phyloP scores from a whole-genome alignment of 2,888 invertebrate genomes.

The Mycogona germanica region DNA sequence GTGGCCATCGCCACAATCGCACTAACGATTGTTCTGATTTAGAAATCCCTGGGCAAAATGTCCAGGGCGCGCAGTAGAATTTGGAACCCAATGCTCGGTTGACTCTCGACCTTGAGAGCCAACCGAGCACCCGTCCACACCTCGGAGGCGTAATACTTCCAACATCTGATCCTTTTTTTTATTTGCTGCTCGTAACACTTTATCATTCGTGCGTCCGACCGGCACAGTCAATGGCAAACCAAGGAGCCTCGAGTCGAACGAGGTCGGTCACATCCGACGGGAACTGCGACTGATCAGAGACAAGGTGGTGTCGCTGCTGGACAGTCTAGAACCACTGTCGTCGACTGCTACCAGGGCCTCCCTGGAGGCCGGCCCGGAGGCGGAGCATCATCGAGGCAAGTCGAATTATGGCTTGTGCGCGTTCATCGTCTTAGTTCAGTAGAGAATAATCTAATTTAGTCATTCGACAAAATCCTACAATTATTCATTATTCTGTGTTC shows the following conservation, averaged over 20 bases:
- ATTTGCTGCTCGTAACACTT: no score
- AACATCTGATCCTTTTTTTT: neutral
- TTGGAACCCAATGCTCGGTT: no score
- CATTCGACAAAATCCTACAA: no score
- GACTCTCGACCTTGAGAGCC: no score
- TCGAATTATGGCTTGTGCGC: no score
- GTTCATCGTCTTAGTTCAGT: no score
- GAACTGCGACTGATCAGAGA: slow-evolving; percentile 44
- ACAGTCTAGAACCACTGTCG: slow-evolving; percentile 42
- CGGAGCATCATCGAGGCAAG: neutral
- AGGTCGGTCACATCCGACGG: slow-evolving; percentile 39
- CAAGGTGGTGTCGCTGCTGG: slow-evolving; percentile 45
- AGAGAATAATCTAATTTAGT: neutral
- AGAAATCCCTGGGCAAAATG: neutral
- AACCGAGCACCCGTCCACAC: no score
- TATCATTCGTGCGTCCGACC: no score
- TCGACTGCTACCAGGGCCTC: neutral
- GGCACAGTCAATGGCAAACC: slow-evolving; percentile 36
- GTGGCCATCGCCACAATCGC: no score
- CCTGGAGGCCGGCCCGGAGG: neutral
- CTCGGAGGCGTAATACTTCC: no score
- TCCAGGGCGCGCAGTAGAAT: neutral
- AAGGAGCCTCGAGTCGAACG: slow-evolving; percentile 33
- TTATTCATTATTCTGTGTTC: no score
- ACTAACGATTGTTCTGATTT: neutral